Evolutionary conservation across 92 coral and sea anemone species (phyloP).

Genomic region (Epizoanthus rinbou): DNA sequence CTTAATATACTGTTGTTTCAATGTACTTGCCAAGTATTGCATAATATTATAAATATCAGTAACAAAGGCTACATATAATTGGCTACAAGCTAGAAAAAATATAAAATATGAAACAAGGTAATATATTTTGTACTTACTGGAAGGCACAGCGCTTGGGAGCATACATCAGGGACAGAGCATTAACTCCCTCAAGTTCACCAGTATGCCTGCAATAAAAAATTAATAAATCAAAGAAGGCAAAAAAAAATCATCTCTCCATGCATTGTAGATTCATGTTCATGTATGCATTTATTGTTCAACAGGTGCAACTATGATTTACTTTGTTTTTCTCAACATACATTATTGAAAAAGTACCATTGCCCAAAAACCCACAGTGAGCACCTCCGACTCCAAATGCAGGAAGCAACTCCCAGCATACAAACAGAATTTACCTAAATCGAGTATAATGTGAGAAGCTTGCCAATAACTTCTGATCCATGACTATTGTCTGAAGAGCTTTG

Average conservation of each 20-base stretch:
- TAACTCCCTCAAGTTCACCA: background rate
- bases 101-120: too few relatives aligned
- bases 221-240: background rate
- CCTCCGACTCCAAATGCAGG: background rate
- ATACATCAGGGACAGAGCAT: constrained; percentile 28
- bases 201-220: background rate
- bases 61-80: too few relatives aligned
- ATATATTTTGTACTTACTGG: constrained; percentile 21
- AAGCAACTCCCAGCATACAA: background rate
- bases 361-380: background rate
- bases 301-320: too few relatives aligned
- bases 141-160: constrained; percentile 33
- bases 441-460: background rate
- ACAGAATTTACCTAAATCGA: background rate
- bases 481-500: background rate
- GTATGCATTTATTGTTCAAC: too few relatives aligned
- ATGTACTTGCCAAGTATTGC: too few relatives aligned
- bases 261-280: too few relatives aligned
- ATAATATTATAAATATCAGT: too few relatives aligned
- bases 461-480: background rate
- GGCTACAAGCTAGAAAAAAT: too few relatives aligned
- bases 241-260: background rate
- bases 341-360: background rate
- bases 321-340: too few relatives aligned
- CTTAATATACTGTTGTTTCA: too few relatives aligned